These are phyloP conservation scores for Alexandromys oeconomus DNA, from an alignment of 2,797 vertebrate species.

Conservation along the genomic window DNA sequence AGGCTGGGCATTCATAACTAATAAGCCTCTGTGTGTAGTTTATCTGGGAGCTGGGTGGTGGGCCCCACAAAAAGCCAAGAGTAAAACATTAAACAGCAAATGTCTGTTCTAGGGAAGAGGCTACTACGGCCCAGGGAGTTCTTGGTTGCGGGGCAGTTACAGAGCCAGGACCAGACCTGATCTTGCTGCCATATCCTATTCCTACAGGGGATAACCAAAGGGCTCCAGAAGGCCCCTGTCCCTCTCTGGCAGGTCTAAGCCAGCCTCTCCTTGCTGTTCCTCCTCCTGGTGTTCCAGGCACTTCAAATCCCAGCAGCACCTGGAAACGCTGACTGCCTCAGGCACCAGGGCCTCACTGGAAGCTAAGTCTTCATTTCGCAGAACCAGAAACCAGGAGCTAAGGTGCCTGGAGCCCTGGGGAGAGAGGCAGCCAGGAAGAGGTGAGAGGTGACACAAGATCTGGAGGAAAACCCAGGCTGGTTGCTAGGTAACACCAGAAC, in stretches of 20 bases:
- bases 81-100: no score
- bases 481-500: background rate
- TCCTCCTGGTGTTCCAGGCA: background rate
- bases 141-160: background rate
- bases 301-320: background rate
- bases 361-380: background rate
- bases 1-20: no score
- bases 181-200: background rate
- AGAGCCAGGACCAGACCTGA: background rate
- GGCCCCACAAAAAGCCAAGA: no score
- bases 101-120: background rate
- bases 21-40: no score
- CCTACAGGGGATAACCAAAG: background rate
- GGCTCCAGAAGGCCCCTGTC: background rate
- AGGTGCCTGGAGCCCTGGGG: background rate
- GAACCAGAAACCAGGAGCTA: background rate
- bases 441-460: background rate
- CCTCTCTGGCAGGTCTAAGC: background rate
- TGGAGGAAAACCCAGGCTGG: background rate
- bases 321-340: background rate
- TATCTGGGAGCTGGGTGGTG: no score
- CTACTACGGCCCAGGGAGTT: background rate
- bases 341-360: background rate
- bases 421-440: background rate
- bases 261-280: background rate